Percentiles rank a stretch among this genome's conserved stretches.
Evolutionary conservation across 2,888 invertebrate genomes (phyloP).

Genomic region (Lycia hirtaria): DNA sequence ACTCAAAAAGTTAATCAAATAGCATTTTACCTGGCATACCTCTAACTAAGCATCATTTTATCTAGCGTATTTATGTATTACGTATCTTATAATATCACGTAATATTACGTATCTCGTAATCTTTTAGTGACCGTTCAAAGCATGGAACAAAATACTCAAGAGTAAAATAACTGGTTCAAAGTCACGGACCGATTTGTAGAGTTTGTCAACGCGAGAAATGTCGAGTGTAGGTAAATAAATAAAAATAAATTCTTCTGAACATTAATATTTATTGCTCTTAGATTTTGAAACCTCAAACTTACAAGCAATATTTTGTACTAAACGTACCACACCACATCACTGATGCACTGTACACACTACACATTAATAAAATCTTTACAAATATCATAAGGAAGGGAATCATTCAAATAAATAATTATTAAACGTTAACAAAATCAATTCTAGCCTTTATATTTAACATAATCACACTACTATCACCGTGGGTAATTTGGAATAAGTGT

Average conservation of each 20-base stretch:
- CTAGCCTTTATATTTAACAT: slow-evolving; percentile 29
- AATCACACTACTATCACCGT: slow-evolving; percentile 29
- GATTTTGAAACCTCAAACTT: slow-evolving; percentile 72
- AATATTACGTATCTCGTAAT: not conserved
- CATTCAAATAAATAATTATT: slow-evolving; percentile 48
- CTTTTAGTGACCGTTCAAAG: no score
- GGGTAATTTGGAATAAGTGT: no score
- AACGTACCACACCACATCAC: slow-evolving; percentile 74
- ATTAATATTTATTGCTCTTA: slow-evolving; percentile 80
- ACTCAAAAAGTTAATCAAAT: no score
- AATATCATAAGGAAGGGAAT: slow-evolving; percentile 41
- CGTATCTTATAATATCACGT: no score
- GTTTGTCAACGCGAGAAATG: no score
- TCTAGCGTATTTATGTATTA: no score
- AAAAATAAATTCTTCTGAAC: slow-evolving; percentile 55
- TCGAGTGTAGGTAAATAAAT: slow-evolving; percentile 4
- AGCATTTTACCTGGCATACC: no score
- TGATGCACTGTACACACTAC: slow-evolving; percentile 61
- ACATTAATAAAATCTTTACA: slow-evolving; percentile 49
- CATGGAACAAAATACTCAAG: no score
- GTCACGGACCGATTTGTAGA: no score
- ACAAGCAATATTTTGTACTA: slow-evolving; percentile 80
- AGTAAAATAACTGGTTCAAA: no score
- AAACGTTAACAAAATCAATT: slow-evolving; percentile 46
- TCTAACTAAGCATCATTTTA: no score